Evolutionary conservation across 2,797 vertebrate species (phyloP).

Genomic region (Hafferia zeledoni): DNA sequence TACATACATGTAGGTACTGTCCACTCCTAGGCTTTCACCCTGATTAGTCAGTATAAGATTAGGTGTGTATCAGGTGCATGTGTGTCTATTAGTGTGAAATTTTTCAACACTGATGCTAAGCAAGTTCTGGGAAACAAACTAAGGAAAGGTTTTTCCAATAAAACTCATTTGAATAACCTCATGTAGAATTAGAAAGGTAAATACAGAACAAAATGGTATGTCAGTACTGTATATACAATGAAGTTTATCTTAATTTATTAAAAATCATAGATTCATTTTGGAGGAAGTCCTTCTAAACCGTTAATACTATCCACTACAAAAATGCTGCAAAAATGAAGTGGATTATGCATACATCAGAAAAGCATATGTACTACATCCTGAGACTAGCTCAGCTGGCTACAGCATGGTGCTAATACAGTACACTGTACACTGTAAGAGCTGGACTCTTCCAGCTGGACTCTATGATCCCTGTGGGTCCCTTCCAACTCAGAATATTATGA

Average conservation of each 20-base stretch:
- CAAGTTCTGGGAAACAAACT: background rate
- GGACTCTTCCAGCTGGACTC: background rate
- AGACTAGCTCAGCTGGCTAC: background rate
- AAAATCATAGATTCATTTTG: background rate
- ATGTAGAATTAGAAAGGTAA: background rate
- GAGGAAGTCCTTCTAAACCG: background rate
- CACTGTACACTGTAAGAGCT: background rate
- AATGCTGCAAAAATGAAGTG: background rate
- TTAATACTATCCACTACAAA: background rate
- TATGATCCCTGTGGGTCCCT: background rate
- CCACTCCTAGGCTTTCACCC: background rate
- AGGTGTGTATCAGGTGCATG: fast-evolving
- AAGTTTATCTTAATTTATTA: background rate
- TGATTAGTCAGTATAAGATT: background rate
- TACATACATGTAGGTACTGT: background rate
- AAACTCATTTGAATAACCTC: background rate
- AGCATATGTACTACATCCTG: background rate
- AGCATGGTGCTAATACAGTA: background rate
- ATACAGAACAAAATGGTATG: background rate
- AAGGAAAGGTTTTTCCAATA: background rate
- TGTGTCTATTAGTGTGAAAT: background rate
- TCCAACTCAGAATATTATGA: background rate
- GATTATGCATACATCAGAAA: background rate
- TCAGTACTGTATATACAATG: background rate
- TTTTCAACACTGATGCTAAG: background rate